Evolutionary conservation across 2,888 invertebrate species (phyloP), one percentile per base, ranked within the genome.

Genomic region (Furcula furcula): DNA sequence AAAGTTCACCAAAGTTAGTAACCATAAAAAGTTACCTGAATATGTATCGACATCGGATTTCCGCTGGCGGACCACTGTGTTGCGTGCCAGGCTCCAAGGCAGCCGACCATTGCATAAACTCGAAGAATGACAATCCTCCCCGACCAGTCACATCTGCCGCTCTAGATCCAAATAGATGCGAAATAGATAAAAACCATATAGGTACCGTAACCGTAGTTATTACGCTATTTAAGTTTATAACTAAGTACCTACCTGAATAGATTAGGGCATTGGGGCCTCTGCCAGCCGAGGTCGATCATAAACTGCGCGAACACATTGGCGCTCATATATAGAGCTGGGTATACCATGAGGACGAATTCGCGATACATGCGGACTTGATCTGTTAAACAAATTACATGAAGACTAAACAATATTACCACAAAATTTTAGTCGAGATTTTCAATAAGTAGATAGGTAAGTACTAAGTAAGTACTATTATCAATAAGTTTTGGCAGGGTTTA

Each of bases 41-140:
- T 44, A 94, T 93, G 60, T 93, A 94, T 57, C 92, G 82, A 68
- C 93, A 93, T 19, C 94, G 79, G 47, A 93, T 85, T 68, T 94
- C 94, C 0, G 93, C 93, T 0, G 92, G 82, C 15, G 87, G 54
- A 0, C 92, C 92, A 10, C 90, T 92, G 72, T 94, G 93, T 28
- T 87, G 90, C 0, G 93, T 93, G 20, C 61, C 67, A 0, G 93
- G 93, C 55, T 94, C 94, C 47, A 92, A 66, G 0, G 92, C 91
- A 1, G 93, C 92, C 15, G 91, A 53, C 62, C 94, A 92, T 45
- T 91, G 75, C 45, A 93, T 60, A 42, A 91, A 71, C 56, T 93
- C 92, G 29, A 80, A 56, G 55, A 89, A 92, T 0, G 91, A 88
- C 10, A 93, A 59, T 1, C 90, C 91, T 9, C 82, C 81, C 31